Evolutionary conservation across 2,113 vertebrate genomes (phyloP).

Genomic region (Dendropsophus ebraccatus): DNA sequence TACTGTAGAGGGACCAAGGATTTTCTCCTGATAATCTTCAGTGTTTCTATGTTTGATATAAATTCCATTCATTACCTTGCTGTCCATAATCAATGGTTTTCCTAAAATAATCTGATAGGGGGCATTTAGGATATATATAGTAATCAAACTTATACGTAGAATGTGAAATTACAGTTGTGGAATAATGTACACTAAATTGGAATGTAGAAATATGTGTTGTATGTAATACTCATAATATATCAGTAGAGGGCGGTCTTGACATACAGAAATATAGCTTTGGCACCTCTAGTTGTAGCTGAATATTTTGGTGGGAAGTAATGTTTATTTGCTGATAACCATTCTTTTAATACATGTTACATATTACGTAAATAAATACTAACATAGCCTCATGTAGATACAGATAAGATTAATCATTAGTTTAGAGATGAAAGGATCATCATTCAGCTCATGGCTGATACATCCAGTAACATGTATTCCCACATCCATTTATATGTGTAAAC

Average conservation of each 20-base stretch:
- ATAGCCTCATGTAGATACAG: too few relatives aligned
- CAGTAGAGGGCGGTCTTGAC: constrained; percentile 48
- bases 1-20: too few relatives aligned
- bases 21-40: too few relatives aligned
- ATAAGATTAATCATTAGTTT: too few relatives aligned
- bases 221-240: neutral
- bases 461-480: too few relatives aligned
- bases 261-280: neutral
- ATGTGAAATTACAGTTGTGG: neutral
- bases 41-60: neutral
- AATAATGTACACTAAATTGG: neutral
- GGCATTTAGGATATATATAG: too few relatives aligned
- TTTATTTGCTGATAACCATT: neutral
- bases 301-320: neutral
- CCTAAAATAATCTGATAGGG: neutral
- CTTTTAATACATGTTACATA: too few relatives aligned
- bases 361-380: too few relatives aligned
- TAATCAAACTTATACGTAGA: too few relatives aligned
- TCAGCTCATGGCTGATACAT: too few relatives aligned
- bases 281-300: neutral
- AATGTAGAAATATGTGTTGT: neutral
- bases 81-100: neutral
- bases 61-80: neutral
- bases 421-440: too few relatives aligned
- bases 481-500: too few relatives aligned